Conservation (phyloP, 1,140 invertebrate species). For the Cotesia vestalis region DNA sequence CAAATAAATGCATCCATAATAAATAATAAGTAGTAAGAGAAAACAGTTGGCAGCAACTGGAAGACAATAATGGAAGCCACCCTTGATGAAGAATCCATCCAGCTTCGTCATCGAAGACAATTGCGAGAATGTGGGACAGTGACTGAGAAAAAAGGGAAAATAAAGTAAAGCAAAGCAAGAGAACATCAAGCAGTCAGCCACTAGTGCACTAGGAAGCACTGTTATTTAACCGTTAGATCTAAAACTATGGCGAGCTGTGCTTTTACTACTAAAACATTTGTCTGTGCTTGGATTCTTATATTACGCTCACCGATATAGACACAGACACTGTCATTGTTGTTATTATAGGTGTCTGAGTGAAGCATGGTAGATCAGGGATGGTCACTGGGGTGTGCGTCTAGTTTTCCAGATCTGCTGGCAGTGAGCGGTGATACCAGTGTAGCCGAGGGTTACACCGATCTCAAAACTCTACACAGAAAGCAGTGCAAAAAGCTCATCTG, state of each 20-base stretch:
- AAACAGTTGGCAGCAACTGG: conserved; percentile 27
- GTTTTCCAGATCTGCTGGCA: conserved; percentile 58
- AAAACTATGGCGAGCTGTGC: too few relatives aligned
- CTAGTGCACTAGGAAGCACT: not conserved
- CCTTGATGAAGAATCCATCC: conserved; percentile 32
- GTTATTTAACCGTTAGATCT: not conserved
- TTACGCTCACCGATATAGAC: not conserved
- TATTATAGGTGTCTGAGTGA: conserved; percentile 41
- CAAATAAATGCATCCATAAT: too few relatives aligned
- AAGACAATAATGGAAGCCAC: conserved; percentile 27
- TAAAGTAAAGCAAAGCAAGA: not conserved
- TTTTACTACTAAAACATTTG: not conserved
- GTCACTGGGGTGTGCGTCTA: conserved; percentile 43
- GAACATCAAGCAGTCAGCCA: not conserved
- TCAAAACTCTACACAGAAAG: conserved; percentile 57
- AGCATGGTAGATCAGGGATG: conserved; percentile 64
- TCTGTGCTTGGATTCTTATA: conserved; percentile 15
- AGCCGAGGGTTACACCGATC: conserved; percentile 48
- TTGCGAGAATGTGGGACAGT: conserved; percentile 33
- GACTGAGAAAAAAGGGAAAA: conserved; percentile 24
- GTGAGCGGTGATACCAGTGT: conserved; percentile 47
- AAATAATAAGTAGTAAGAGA: conserved; percentile 2
- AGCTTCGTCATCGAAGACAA: conserved; percentile 31
- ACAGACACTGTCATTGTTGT: too few relatives aligned
- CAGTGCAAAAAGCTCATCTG: conserved; percentile 62